Evolutionary conservation across 2,797 vertebrate genomes (phyloP).

Genomic region (Squalus acanthias): DNA sequence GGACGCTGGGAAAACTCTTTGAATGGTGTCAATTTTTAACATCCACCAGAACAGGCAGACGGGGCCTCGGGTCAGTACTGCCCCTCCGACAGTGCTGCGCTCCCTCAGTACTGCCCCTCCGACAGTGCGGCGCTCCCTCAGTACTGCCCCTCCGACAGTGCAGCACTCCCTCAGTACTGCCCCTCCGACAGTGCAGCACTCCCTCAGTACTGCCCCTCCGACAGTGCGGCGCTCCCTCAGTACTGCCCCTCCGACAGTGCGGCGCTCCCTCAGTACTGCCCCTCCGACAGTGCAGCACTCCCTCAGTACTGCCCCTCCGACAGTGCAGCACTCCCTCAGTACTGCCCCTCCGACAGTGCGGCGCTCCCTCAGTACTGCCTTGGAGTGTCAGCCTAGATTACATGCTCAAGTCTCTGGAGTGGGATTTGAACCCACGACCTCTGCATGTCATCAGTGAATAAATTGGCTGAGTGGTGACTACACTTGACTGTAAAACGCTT

Average conservation of each 20-base stretch:
- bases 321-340: neutral
- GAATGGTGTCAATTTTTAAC: neutral
- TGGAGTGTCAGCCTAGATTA: no score
- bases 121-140: neutral
- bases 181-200: no score
- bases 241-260: neutral
- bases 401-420: no score
- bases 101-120: neutral
- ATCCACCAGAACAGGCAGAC: neutral
- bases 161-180: no score
- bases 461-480: no score
- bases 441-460: no score
- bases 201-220: no score
- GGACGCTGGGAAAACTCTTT: neutral
- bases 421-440: no score
- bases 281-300: no score
- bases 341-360: neutral
- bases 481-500: no score
- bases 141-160: no score
- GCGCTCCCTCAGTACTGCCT: no score
- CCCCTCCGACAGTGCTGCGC: neutral
- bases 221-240: neutral
- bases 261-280: neutral
- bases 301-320: neutral
- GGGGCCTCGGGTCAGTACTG: neutral